phyloP scores from a whole-genome alignment of 2,888 invertebrate genomes.

The Tetanocera ferruginea region DNA sequence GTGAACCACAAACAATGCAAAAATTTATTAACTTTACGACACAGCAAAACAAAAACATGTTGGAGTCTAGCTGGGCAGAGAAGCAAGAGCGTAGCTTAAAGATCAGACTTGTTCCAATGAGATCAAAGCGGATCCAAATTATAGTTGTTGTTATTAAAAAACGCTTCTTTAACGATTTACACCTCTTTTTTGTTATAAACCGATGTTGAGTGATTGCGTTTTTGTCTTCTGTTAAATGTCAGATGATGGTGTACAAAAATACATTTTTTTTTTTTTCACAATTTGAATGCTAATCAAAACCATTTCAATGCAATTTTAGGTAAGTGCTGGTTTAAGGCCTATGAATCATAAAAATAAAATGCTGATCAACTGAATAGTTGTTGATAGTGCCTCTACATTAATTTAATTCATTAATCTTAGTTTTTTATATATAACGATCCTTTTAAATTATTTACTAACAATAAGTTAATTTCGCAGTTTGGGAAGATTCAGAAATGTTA shows the following conservation, averaged over 20 bases:
- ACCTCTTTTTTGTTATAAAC: not conserved
- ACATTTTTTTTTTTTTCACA: too few species aligned
- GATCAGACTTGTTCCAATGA: not conserved
- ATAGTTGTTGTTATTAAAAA: not conserved
- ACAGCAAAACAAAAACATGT: not conserved
- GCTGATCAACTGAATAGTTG: too few species aligned
- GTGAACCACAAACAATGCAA: slow-evolving; percentile 6
- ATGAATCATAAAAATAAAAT: too few species aligned
- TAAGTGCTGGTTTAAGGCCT: too few species aligned
- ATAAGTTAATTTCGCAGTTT: too few species aligned
- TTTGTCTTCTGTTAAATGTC: not conserved
- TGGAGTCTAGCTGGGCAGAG: not conserved
- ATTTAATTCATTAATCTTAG: too few species aligned
- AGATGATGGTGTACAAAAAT: not conserved
- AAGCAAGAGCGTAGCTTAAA: not conserved
- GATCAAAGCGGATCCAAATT: not conserved
- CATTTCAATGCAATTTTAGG: too few species aligned
- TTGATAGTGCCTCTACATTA: too few species aligned
- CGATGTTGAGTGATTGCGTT: not conserved
- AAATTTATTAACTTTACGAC: not conserved
- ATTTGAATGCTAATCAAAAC: too few species aligned
- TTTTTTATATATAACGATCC: too few species aligned
- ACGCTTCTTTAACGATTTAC: not conserved
- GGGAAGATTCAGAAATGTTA: too few species aligned
- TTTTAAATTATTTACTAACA: too few species aligned